phyloP scores from a whole-genome alignment of 2,113 vertebrate species.

The Rhynchomys soricoides region DNA sequence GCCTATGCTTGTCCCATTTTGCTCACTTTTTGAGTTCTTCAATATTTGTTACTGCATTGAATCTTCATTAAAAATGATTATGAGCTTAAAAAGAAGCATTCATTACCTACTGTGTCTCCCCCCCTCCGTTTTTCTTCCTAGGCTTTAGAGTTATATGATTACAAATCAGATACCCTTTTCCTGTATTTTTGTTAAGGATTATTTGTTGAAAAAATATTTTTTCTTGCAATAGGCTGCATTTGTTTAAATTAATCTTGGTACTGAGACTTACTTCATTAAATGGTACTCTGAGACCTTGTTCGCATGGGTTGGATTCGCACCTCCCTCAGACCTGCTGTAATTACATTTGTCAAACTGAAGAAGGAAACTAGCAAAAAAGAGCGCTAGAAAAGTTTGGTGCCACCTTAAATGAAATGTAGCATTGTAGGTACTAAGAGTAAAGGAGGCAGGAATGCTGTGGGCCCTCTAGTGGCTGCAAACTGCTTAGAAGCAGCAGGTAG shows the following conservation, averaged over 20 bases:
- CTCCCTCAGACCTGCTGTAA: not conserved
- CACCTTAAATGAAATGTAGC: constrained; percentile 72
- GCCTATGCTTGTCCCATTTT: not conserved
- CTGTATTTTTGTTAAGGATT: constrained; percentile 34
- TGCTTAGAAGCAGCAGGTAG: constrained; percentile 14
- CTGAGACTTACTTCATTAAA: constrained; percentile 24
- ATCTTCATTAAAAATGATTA: not conserved
- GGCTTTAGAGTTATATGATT: not conserved
- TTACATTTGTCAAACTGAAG: constrained; percentile 56
- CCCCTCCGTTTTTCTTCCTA: not conserved
- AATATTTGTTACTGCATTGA: not conserved
- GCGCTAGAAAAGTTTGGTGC: constrained; percentile 11
- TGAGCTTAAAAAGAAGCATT: not conserved
- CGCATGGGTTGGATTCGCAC: not conserved
- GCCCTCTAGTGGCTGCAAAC: not conserved
- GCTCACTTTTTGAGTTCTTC: constrained; percentile 14
- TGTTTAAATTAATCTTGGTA: constrained; percentile 63
- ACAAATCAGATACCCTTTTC: not conserved
- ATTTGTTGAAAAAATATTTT: not conserved
- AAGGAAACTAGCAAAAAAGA: constrained; percentile 77
- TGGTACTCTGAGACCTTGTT: constrained; percentile 56
- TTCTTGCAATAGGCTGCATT: not conserved
- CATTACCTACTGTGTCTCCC: not conserved
- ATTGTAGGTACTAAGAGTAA: constrained; percentile 58
- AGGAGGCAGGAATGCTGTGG: constrained; percentile 33